These are phyloP conservation scores for Euleptes europaea DNA, from an alignment of 2,113 vertebrate genomes.

Conservation along the genomic window DNA sequence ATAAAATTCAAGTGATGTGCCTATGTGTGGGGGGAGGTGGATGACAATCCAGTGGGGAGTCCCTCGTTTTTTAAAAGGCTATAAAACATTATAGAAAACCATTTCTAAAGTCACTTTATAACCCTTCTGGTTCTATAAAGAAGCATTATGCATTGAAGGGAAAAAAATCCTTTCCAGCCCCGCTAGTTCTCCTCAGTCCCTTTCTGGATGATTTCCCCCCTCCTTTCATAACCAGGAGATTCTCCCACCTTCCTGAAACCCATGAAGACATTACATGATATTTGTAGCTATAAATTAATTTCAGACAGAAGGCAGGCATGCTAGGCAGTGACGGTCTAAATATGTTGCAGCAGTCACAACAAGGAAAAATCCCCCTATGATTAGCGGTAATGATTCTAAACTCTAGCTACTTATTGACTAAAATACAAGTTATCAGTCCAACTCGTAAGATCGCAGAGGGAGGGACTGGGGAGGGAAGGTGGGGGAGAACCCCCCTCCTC, in stretches of 20 bases:
- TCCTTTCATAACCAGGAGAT: background rate
- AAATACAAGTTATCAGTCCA: conserved; percentile 32
- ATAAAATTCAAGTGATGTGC: background rate
- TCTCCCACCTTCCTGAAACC: conserved; percentile 4
- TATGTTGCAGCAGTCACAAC: conserved; percentile 2
- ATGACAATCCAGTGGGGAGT: background rate
- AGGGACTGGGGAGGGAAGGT: conserved; percentile 13
- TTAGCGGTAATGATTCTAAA: background rate
- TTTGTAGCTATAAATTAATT: conserved; percentile 16
- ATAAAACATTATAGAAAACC: conserved; percentile 31
- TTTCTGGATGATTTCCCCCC: background rate
- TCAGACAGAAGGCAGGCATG: background rate
- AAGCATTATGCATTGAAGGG: background rate
- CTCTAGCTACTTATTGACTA: conserved; percentile 25
- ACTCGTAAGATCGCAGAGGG: conserved; percentile 9
- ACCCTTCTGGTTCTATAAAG: conserved; percentile 2
- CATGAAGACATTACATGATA: conserved; percentile 13
- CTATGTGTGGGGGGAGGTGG: background rate
- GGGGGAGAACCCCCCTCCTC: background rate
- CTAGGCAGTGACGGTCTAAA: conserved; percentile 4
- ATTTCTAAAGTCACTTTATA: conserved; percentile 32
- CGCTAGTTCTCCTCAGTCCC: background rate
- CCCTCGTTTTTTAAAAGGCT: background rate
- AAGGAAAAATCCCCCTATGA: background rate
- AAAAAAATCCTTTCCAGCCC: conserved; percentile 11